Base-by-base conservation (phyloP, 2,888 invertebrate genomes). In the Lucinisca nassula region DNA sequence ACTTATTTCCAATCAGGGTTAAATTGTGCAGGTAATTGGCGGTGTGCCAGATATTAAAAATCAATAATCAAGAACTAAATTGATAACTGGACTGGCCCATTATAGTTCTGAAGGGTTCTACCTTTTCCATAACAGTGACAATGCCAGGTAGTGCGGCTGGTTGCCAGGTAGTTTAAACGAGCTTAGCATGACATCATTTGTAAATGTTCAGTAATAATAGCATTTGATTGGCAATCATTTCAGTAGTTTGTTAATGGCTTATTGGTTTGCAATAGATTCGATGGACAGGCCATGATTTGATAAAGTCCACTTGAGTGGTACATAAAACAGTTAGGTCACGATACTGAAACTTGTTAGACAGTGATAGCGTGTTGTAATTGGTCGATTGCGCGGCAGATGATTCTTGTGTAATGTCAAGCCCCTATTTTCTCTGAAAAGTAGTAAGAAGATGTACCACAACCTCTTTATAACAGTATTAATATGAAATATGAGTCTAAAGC, bases 21-120 rank as follows among this genome's bases (percentile, higher is more conserved):
- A 67, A 67, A 67, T 30, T 67, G 21, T 35, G 17, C 61, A 67
- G 35, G 67, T 67, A 35, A 67, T 35, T 67, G 67, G 67, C 67
- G 12, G 27, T 21, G 10, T 8, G 67, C 67, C 67, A 67, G 67
- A 17, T 32, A 67, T 67, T 32, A 35, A 30, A 12, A 35, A 67
- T 67, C 67, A 35, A 67, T 67, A 35, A 67, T 67, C 35, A 17
- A 8, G 35, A 32, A 67, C 67, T 35, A 17, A 21, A 67, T 67
- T 8, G 35, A 67, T 32, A 67, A 67, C 10, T 35, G 67, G 67
- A 12, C 35, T 4, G 35, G 35, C 17, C 35, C 17, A 67, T n/a
- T n/a, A n/a, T n/a, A n/a, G n/a, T n/a, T n/a, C n/a, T n/a, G n/a
- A n/a, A n/a, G n/a, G n/a, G n/a, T n/a, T n/a, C n/a, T n/a, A n/a